phyloP scores from a whole-genome alignment of 2,888 invertebrate species.

The Galerucella pusilla region DNA sequence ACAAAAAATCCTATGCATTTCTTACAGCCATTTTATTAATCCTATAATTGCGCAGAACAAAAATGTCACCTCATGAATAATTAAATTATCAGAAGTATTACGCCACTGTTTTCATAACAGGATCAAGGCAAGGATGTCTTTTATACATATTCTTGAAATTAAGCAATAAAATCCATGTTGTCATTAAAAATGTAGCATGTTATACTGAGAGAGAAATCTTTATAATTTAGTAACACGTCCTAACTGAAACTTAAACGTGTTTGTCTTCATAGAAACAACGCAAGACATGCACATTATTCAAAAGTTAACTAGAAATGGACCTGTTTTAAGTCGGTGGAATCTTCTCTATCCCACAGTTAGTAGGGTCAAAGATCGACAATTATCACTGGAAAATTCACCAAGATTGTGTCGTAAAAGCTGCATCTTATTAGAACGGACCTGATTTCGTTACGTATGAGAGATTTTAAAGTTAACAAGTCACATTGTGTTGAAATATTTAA shows the following conservation, averaged over 20 bases:
- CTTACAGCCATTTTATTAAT: background rate
- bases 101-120: constrained; percentile 17
- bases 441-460: background rate
- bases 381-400: constrained; percentile 53
- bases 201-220: constrained; percentile 40
- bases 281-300: constrained; percentile 28
- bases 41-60: background rate
- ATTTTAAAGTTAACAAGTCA: background rate
- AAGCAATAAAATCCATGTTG: constrained; percentile 39
- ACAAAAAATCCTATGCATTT: background rate
- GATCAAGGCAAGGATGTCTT: constrained; percentile 21
- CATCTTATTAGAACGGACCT: constrained; percentile 9
- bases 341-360: constrained; percentile 58
- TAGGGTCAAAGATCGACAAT: constrained; percentile 43
- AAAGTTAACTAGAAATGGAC: constrained; percentile 43
- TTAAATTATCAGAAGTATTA: background rate
- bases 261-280: constrained; percentile 19
- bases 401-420: constrained; percentile 46
- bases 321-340: constrained; percentile 40
- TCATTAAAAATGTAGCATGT: constrained; percentile 44
- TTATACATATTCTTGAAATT: constrained; percentile 30
- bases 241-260: constrained; percentile 25
- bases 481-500: too few species aligned
- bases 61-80: background rate
- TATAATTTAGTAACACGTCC: constrained; percentile 30